Conservation (phyloP, 1,140 invertebrate species). For the Calliopsis andreniformis region DNA sequence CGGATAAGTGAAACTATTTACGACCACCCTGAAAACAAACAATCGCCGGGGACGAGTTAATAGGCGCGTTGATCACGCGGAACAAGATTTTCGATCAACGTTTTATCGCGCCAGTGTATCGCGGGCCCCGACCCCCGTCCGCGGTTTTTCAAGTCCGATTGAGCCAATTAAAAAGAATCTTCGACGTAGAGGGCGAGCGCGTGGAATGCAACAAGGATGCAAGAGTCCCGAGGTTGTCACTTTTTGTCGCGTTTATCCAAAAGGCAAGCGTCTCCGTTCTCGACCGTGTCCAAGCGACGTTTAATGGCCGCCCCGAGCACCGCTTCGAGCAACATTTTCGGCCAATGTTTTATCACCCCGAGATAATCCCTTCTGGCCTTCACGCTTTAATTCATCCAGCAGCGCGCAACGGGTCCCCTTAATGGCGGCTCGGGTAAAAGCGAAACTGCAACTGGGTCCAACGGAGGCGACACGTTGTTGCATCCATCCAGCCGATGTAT, state of each 20-base stretch:
- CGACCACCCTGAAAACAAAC: conserved; percentile 45
- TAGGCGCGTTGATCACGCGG: conserved; percentile 41
- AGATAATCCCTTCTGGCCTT: conserved; percentile 56
- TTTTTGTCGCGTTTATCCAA: conserved; percentile 3
- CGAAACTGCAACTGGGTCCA: conserved; percentile 44
- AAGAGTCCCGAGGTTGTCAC: not conserved
- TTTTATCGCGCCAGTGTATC: conserved; percentile 34
- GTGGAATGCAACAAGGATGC: conserved; percentile 15
- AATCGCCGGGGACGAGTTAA: conserved; percentile 39
- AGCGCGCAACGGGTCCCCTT: conserved; percentile 14
- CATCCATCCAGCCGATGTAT: conserved; percentile 22
- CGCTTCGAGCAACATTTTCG: conserved; percentile 59
- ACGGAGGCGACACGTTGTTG: conserved; percentile 59
- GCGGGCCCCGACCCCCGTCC: not conserved
- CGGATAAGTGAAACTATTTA: conserved; percentile 41
- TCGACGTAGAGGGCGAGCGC: conserved; percentile 1
- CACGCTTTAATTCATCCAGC: conserved; percentile 59
- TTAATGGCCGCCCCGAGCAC: conserved; percentile 56
- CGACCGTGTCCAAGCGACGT: conserved; percentile 13
- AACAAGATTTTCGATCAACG: conserved; percentile 49
- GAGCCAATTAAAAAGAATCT: conserved; percentile 39
- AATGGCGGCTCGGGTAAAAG: conserved; percentile 57
- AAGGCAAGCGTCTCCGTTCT: not conserved
- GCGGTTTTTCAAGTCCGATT: conserved; percentile 12
- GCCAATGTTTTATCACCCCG: conserved; percentile 62